phyloP scores from a whole-genome alignment of 2,113 vertebrate genomes.

The Apteryx owenii region DNA sequence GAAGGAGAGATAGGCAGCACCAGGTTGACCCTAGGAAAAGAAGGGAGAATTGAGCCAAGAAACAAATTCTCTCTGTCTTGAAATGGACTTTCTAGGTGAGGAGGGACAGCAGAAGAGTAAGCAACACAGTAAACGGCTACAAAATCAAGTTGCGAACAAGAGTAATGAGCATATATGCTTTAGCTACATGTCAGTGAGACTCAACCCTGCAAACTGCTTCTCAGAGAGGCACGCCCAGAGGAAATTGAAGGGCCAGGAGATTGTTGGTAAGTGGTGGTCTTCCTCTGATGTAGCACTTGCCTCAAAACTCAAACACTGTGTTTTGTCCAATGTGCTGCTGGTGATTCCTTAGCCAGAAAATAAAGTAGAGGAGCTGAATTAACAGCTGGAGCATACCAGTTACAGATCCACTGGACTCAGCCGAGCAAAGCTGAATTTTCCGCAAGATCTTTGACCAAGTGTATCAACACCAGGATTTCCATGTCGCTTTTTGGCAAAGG shows the following conservation, averaged over 20 bases:
- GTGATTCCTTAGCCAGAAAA: not conserved
- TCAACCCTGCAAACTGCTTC: not conserved
- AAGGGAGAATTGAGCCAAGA: not conserved
- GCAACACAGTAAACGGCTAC: not conserved
- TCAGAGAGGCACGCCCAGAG: not conserved
- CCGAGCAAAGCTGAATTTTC: not conserved
- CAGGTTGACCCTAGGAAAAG: not conserved
- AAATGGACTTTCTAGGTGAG: not conserved
- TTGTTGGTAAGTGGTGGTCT: not conserved
- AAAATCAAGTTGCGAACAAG: not conserved
- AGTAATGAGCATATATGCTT: not conserved
- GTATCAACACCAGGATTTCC: not conserved
- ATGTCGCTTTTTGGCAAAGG: not conserved
- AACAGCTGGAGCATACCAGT: not conserved
- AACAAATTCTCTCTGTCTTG: not conserved
- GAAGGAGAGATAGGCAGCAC: not conserved
- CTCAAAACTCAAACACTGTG: not conserved
- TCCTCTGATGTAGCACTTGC: not conserved
- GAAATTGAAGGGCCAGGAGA: not conserved
- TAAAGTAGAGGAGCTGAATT: not conserved
- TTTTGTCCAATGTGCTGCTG: not conserved
- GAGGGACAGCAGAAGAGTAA: not conserved
- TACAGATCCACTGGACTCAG: not conserved
- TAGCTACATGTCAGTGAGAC: not conserved
- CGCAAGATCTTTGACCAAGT: not conserved